Conservation (phyloP, 2,888 invertebrate species). For the Vannuccia rotundouncinata region DNA sequence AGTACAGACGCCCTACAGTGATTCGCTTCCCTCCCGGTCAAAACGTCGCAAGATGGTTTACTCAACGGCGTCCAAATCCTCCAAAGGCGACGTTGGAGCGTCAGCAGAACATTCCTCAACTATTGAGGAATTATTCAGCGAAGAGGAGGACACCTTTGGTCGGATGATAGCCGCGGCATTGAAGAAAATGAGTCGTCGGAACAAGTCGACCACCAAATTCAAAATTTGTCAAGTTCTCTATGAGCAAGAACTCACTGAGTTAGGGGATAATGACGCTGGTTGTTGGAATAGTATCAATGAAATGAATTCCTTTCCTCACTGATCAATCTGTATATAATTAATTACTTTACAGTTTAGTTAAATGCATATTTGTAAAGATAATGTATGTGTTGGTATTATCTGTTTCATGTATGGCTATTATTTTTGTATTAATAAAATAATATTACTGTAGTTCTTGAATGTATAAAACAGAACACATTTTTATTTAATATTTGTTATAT, state of each 20-base stretch:
- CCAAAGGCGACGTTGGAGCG: not conserved
- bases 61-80: too few relatives aligned
- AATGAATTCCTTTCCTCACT: too few relatives aligned
- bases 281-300: not conserved
- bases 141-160: constrained; percentile 2
- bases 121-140: not conserved
- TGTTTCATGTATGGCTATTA: too few relatives aligned
- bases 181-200: not conserved
- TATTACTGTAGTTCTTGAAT: too few relatives aligned
- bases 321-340: too few relatives aligned
- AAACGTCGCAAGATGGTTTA: constrained; percentile 1
- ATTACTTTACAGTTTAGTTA: too few relatives aligned
- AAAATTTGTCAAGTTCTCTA: constrained; percentile 10
- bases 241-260: not conserved
- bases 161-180: not conserved
- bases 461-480: too few relatives aligned
- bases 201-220: not conserved
- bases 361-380: too few relatives aligned
- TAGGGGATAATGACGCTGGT: not conserved
- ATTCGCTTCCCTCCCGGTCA: not conserved
- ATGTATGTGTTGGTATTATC: too few relatives aligned
- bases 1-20: not conserved
- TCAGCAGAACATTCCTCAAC: not conserved
- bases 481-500: too few relatives aligned
- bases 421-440: too few relatives aligned